Evolutionary conservation across 2,797 vertebrate species (phyloP), one percentile per base, ranked within the genome.

Genomic region (Enteromius fasciolatus): DNA sequence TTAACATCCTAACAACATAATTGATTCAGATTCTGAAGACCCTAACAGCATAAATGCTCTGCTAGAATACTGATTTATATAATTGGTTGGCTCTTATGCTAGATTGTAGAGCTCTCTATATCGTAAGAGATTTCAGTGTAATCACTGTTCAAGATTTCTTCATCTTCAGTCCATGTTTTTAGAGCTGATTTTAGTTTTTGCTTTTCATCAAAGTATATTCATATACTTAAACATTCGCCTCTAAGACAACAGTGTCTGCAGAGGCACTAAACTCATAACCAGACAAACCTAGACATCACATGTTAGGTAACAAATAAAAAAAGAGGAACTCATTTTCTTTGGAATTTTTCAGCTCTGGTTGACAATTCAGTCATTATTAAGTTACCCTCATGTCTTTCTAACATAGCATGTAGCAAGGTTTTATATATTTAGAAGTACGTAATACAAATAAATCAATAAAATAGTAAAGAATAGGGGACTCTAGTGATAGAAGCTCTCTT

Each of bases 61-160:
- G 25, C 17, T 44, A 63, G 17, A 63, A 76, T 63, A 76, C 28
- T 1, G 25, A 76, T 31, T 28, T n/a, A 46, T 63, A 63, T 76
- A 64, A 77, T 77, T 77, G 57, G 39, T 44, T 8, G 44, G 23
- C 59, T 48, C 59, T 64, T 77, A 44, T 64, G 59, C 31, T 77
- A 20, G 23, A 48, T 33, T n/a, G 75, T 48, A 77, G 59, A 46
- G 75, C 75, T 77, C 59, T 77, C 41, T 28, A 63, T 9, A 54
- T 1, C 9, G 1, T 3, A 46, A 31, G 31, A 41, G 50, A 59
- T 59, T 75, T 75, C 73, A 57, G 18, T 25, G 23, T 44, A 76
- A 76, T 28, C n/a, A 41, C n/a, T 3, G n/a, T 59, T 76, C n/a
- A 28, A 23, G 73, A 15, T 70, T 46, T 46, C 23, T 9, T 70